phyloP scores from a whole-genome alignment of 2,797 vertebrate species.

The Clarias platycephalus region DNA sequence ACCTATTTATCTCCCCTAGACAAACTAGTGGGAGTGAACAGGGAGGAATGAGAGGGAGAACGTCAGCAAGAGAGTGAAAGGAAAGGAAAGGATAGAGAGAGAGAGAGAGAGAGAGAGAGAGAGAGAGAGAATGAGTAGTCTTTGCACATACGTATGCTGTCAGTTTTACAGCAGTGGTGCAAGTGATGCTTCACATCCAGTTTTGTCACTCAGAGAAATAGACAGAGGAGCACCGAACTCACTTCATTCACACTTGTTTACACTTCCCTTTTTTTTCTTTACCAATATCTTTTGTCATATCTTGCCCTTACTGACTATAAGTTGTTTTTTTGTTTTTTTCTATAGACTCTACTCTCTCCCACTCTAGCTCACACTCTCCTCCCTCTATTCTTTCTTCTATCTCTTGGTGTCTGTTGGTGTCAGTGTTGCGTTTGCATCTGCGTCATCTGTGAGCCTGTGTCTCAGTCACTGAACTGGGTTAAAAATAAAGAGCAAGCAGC shows the following conservation, averaged over 20 bases:
- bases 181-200: conserved; percentile 4
- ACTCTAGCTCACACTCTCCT: conserved; percentile 18
- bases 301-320: not conserved
- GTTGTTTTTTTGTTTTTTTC: not conserved
- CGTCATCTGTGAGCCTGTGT: conserved; percentile 72
- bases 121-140: conserved; percentile 10
- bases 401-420: conserved; percentile 56
- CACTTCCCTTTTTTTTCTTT: not conserved
- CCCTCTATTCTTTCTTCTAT: conserved; percentile 56
- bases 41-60: conserved; percentile 11
- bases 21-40: conserved; percentile 70
- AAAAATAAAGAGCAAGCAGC: conserved; percentile 70
- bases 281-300: conserved; percentile 6
- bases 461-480: conserved; percentile 69
- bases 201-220: not conserved
- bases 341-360: conserved; percentile 1
- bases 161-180: conserved; percentile 22
- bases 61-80: conserved; percentile 13
- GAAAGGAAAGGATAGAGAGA: not conserved
- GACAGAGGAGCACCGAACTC: not conserved
- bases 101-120: conserved; percentile 24
- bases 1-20: conserved; percentile 75
- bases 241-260: conserved; percentile 9
- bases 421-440: conserved; percentile 67
- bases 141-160: conserved; percentile 26